Conservation (phyloP, 2,888 invertebrate genomes). For the Platycheirus rosarum region DNA sequence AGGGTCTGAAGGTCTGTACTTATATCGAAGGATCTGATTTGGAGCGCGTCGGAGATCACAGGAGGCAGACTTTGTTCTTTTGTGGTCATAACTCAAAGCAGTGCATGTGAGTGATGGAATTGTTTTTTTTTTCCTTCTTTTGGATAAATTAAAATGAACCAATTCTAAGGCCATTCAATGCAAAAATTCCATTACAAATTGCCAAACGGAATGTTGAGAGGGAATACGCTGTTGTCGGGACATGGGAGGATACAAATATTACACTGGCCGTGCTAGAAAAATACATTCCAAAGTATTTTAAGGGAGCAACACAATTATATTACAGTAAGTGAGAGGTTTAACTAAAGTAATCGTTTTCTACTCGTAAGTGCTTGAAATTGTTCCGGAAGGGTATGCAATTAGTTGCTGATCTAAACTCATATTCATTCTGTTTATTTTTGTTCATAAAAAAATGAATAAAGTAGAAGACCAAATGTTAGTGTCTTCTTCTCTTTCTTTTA, state of each 20-base stretch:
- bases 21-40: slow-evolving; percentile 91
- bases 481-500: too few species aligned
- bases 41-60: slow-evolving; percentile 93
- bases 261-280: slow-evolving; percentile 91
- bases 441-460: too few species aligned
- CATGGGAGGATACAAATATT: slow-evolving; percentile 91
- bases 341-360: background rate
- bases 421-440: too few species aligned
- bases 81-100: slow-evolving; percentile 91
- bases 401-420: too few species aligned
- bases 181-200: slow-evolving; percentile 89
- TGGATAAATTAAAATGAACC: background rate
- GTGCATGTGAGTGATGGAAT: slow-evolving; percentile 87
- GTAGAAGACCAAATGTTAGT: too few species aligned
- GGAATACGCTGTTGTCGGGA: slow-evolving; percentile 92
- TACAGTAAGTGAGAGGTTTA: slow-evolving; percentile 82
- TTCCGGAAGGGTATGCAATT: too few species aligned
- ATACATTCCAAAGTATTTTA: slow-evolving; percentile 92
- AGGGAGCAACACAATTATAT: slow-evolving; percentile 88
- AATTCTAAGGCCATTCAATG: slow-evolving; percentile 90
- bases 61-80: slow-evolving; percentile 93
- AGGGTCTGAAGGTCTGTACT: slow-evolving; percentile 90
- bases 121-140: background rate
- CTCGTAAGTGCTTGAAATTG: slow-evolving; percentile 5
- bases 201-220: slow-evolving; percentile 92